Base-by-base conservation (phyloP, 1,140 invertebrate genomes). In the Caenorhabditis tropicalis region DNA sequence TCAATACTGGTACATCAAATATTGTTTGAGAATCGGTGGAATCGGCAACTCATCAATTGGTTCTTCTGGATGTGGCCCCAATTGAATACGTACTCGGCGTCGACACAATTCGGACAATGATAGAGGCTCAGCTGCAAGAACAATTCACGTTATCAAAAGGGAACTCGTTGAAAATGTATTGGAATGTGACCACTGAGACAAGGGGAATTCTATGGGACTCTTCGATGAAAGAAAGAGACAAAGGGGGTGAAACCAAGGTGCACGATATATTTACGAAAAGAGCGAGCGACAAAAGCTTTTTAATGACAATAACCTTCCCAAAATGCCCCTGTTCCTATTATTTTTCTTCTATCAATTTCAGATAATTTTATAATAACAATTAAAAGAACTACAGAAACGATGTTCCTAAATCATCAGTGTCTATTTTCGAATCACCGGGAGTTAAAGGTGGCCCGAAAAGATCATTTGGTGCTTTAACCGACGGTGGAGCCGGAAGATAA, bases 21-120 rank as follows among this genome's bases (percentile, higher is more conserved):
- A 90, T 12, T 87, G 65, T 33, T 84, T 87, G 16, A 90, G 86
- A n/a, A 65, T 74, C 27, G 85, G 84, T 15, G 89, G 89, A 36
- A 90, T 60, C 10, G 70, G 58, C 39, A 90, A 82, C 58, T 89
- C 86, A 2, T 88, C 79, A 27, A 91, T 82, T 15, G 70, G 36
- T 9, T 84, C 60, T 19, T 91, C 43, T 27, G 86, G 53, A 12
- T 85, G 29, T 12, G 49, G 80, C 10, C 89, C 89, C 27, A 89
- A 16, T 43, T 87, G 46, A 7, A 89, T 49, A 2, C 86, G 86
- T 70, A 88, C 79, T 24, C 74, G 27, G 9, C 82, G 83, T 27
- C 83, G 85, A 60, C 86, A 87, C 33, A 87, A 46, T 27, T 87
- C 86, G 79, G 81, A 88, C 58, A 87, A 79, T 10, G 86, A 79